A percentile compares a stretch with the other conserved stretches of the same genome.
These are phyloP conservation scores for Plutella xylostella DNA, from an alignment of 2,888 invertebrate species.

Conservation along the genomic window DNA sequence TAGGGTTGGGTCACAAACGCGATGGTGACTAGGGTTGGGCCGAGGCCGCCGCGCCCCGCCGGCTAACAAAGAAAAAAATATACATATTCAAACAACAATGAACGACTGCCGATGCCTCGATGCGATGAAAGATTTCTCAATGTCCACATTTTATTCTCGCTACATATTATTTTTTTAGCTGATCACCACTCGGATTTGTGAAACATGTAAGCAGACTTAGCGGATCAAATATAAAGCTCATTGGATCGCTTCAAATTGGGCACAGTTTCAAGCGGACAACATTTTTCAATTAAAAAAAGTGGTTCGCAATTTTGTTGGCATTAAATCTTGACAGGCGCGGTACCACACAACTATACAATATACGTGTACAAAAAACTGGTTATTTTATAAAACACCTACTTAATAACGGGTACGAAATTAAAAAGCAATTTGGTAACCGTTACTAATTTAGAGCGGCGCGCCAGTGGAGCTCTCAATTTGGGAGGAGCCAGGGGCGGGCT, in stretches of 20 bases:
- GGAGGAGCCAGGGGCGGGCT: constrained; percentile 34
- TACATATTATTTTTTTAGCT: constrained; percentile 31
- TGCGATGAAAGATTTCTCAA: constrained; percentile 63
- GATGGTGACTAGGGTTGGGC: constrained; percentile 56
- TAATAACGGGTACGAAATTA: constrained; percentile 60
- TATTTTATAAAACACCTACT: constrained; percentile 32
- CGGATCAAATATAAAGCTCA: no score
- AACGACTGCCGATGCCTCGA: constrained; percentile 52
- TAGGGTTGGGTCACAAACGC: constrained; percentile 64
- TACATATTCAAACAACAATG: constrained; percentile 38
- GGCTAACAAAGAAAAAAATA: constrained; percentile 38
- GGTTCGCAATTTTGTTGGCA: no score
- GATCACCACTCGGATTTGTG: no score
- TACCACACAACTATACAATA: no score
- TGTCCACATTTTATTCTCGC: constrained; percentile 51
- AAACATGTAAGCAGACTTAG: no score
- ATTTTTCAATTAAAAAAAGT: no score
- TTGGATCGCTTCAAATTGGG: no score
- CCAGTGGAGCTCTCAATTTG: constrained; percentile 52
- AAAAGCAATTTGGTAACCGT: constrained; percentile 67
- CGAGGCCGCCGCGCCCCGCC: constrained; percentile 45
- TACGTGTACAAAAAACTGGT: constrained; percentile 13
- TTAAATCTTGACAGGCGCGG: constrained; percentile 12
- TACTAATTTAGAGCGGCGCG: constrained; percentile 58
- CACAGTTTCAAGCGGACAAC: no score